Evolutionary conservation across 1,140 invertebrate genomes (phyloP).

Genomic region (Latrodectus geometricus): DNA sequence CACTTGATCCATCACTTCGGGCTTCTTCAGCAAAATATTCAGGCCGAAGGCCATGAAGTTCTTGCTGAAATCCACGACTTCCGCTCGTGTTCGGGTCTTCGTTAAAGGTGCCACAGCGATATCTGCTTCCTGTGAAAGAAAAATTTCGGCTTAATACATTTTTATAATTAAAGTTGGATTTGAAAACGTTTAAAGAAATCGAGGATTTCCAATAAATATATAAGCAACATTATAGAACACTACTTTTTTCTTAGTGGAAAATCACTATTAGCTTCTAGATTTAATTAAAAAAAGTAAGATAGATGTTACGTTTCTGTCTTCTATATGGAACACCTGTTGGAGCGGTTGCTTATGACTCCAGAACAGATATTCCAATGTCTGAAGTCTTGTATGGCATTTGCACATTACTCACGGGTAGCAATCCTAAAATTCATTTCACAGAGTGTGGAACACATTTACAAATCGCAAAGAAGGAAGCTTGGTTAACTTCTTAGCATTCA

Average conservation of each 20-base stretch:
- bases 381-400: no score
- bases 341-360: no score
- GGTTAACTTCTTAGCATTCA: no score
- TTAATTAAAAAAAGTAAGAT: not conserved
- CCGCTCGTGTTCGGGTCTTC: not conserved
- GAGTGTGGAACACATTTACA: no score
- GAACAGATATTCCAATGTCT: no score
- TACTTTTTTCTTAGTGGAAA: not conserved
- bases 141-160: not conserved
- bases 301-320: not conserved
- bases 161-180: not conserved
- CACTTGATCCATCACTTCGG: not conserved
- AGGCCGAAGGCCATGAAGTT: conserved; percentile 25
- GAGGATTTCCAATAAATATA: not conserved
- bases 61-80: conserved; percentile 10
- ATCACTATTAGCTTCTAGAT: not conserved
- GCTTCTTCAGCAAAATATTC: conserved; percentile 17
- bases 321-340: not conserved
- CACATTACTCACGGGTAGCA: no score
- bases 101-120: conserved; percentile 15
- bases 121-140: conserved; percentile 10
- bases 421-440: no score
- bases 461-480: no score
- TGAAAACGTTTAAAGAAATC: not conserved
- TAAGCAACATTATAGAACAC: no score